Evolutionary conservation across 2,113 vertebrate species (phyloP).

Genomic region (Lophius piscatorius): DNA sequence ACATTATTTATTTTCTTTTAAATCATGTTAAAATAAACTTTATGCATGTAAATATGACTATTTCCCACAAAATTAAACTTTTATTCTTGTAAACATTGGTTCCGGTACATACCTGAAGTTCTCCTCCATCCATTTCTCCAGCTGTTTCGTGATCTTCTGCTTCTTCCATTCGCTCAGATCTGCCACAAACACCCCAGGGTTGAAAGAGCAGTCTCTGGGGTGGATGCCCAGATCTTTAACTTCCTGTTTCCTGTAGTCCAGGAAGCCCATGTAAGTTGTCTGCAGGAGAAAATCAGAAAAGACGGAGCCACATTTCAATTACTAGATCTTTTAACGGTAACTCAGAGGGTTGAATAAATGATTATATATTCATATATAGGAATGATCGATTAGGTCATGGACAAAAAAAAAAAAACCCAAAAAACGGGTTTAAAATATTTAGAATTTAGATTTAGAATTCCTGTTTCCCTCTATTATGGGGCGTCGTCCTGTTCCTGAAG

Average conservation of each 20-base stretch:
- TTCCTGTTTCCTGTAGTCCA: slow-evolving; percentile 92
- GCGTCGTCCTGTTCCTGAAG: no score
- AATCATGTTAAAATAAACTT: no score
- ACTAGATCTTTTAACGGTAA: background rate
- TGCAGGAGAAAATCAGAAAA: slow-evolving; percentile 56
- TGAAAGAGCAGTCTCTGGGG: slow-evolving; percentile 94
- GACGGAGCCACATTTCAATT: slow-evolving; percentile 5
- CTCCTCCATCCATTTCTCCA: slow-evolving; percentile 95
- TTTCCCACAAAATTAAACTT: no score
- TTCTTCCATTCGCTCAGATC: slow-evolving; percentile 91
- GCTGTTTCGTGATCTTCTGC: slow-evolving; percentile 91
- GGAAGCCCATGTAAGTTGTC: slow-evolving; percentile 97
- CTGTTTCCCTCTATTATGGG: no score
- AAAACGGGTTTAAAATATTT: no score
- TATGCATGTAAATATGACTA: no score
- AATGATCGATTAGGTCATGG: no score
- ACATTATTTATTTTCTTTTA: no score
- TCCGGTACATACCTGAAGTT: slow-evolving; percentile 84
- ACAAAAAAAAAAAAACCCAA: no score
- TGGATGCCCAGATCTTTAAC: slow-evolving; percentile 91
- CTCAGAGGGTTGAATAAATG: background rate
- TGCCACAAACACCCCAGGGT: slow-evolving; percentile 95
- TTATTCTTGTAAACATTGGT: background rate
- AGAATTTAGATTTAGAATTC: no score
- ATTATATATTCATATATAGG: no score